A percentile compares a stretch with the other conserved stretches of the same genome.
Conservation (phyloP, 2,797 vertebrate species). For the Ctenosaura bakeri region DNA sequence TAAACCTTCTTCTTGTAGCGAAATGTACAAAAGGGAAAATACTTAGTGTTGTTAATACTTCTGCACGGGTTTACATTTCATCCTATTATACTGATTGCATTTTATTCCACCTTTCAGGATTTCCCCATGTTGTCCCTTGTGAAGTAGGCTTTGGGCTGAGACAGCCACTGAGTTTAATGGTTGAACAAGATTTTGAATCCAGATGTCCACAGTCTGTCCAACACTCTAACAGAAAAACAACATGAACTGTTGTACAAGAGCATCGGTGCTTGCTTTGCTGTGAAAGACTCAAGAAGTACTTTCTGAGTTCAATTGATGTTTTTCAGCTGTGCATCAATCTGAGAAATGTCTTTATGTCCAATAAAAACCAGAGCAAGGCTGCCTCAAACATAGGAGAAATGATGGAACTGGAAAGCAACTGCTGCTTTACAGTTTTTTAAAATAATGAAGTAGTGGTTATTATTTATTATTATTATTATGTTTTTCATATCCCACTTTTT, state of each 20-base stretch:
- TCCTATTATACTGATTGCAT: background rate
- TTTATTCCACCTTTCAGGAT: background rate
- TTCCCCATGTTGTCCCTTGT: background rate
- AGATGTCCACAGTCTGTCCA: background rate
- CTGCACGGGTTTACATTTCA: background rate
- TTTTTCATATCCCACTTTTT: too few species aligned
- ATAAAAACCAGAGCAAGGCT: background rate
- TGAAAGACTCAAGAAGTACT: background rate
- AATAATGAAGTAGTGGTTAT: background rate
- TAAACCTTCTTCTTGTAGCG: background rate
- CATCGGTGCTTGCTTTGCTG: background rate
- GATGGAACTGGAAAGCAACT: background rate
- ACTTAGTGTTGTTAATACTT: background rate
- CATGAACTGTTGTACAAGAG: background rate
- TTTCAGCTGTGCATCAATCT: background rate
- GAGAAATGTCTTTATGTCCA: background rate
- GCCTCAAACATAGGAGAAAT: background rate
- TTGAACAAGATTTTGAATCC: background rate
- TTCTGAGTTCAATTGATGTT: background rate
- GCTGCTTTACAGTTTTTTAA: fast-evolving
- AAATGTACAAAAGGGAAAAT: background rate
- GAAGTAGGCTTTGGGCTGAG: background rate
- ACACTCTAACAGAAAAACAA: background rate
- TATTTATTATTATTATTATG: too few species aligned
- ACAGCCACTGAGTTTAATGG: background rate